Conservation (phyloP, 1,140 invertebrate species). For the Drosophila athabasca region DNA sequence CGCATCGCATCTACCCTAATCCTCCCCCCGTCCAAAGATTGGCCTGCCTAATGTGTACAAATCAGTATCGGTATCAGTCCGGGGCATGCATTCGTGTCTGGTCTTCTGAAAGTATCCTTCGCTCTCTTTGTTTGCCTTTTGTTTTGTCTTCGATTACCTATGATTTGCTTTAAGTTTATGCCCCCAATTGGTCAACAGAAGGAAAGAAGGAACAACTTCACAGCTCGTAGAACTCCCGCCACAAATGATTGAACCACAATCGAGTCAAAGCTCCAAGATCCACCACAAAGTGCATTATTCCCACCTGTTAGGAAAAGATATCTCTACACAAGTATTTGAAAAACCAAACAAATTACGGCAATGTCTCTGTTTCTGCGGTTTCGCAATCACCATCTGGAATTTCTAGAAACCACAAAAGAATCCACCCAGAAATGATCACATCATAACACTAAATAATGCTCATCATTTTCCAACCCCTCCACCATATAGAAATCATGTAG, state of each 20-base stretch:
- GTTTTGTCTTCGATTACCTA: conserved; percentile 44
- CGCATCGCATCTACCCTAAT: conserved; percentile 64
- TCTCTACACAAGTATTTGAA: background rate
- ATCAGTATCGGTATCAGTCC: conserved; percentile 34
- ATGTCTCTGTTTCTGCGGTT: conserved; percentile 29
- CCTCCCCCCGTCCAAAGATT: conserved; percentile 34
- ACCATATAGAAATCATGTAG: conserved; percentile 19
- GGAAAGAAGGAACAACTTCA: conserved; percentile 10
- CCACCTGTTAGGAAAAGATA: conserved; percentile 28
- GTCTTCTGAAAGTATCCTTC: conserved; percentile 38
- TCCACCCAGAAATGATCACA: conserved; percentile 34
- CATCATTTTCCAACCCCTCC: conserved; percentile 21
- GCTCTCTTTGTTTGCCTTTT: conserved; percentile 43
- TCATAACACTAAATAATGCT: conserved; percentile 32
- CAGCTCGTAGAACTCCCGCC: conserved; percentile 21
- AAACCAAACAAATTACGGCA: conserved; percentile 27
- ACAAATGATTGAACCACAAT: conserved; percentile 23
- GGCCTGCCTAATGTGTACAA: conserved; percentile 42
- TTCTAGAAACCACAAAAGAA: conserved; percentile 3
- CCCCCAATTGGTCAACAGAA: conserved; percentile 14
- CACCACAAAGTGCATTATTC: conserved; percentile 22
- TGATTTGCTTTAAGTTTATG: conserved; percentile 26
- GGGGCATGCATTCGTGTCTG: conserved; percentile 63
- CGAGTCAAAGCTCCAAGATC: conserved; percentile 11
- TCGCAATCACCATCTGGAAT: background rate